Evolutionary conservation across 92 coral and sea anemone genomes (phyloP), one percentile per base, ranked within the genome.

Genomic region (Paramuricea clavata): DNA sequence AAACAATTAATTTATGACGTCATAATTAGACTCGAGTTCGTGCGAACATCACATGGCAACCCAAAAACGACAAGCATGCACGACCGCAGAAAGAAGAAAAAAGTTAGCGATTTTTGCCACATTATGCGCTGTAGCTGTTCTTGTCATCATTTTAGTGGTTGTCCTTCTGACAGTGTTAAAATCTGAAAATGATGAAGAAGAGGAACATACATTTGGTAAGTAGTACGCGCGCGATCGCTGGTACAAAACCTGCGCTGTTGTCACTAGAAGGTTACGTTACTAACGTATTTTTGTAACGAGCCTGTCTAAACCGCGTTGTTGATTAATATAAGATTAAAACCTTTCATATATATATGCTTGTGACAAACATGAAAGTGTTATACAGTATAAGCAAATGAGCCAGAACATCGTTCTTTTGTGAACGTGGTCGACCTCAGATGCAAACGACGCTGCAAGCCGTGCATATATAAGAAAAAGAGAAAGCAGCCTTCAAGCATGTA

Each of bases 81-180:
- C 41, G 44, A 54, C 23, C 52, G 83, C 83, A 1, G 83, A 78
- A 50, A 79, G 47, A 61, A 79, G 84, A 47, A 79, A 79, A 60
- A 79, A 79, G 25, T 31, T 79, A 6, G 84, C 84, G 34, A 39
- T 79, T 28, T 79, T 57, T 79, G 73, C 49, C 31, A 12, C 57
- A 7, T 42, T 79, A 22, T 79, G 84, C 35, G 35, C 36, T 57
- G 30, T 19, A 35, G 67, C 57, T 6, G 34, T 61, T 6, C n/a
- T 79, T 36, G 17, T 79, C 15, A 36, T 79, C 12, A 22, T 42
- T 33, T 36, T 79, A 30, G 42, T 34, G 30, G 73, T 79, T 36
- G 30, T 79, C 12, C 54, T 61, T 59, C n/a, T 79, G n/a, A 32
- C 15, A 4, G 6, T 61, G 1, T 61, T 79, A 0, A 57, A 25